Base-by-base conservation (phyloP, 2,888 invertebrate species). In the Scaptomyza tumidula region DNA sequence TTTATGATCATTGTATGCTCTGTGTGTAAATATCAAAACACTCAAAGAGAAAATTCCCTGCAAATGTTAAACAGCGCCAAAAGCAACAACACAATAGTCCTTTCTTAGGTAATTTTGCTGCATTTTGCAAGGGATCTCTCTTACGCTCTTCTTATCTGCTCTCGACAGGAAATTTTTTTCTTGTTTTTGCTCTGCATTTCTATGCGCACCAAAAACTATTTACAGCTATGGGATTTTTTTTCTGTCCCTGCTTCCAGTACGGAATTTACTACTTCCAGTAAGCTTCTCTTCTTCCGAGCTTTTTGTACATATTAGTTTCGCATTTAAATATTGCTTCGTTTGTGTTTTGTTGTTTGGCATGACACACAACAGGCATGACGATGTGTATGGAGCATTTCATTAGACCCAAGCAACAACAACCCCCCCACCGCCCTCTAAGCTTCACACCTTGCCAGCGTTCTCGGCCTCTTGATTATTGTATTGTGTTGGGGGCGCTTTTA, bases 401-500 rank as follows among this genome's bases (percentile, higher is more conserved):
- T 74, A 44, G 71, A 65, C 52, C 45, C 52, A 35, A 35, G 24
- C 24, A 27, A 19, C 1, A 19, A 1, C 19, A 1, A 2, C 19
- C 19, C 19, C 19, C 19, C 19, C 53, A 19, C 14, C 16, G n/a
- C n/a, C 13, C 53, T 11, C 14, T 6, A 10, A 37, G 29, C 33
- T 14, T 52, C 66, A 10, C 46, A 6, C 19, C 16, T 43, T 56
- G 10, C 43, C 56, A 7, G 13, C 60, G 14, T 19, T 14, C 48
- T 50, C n/a, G 29, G 13, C n/a, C 19, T 27, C 19, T 14, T 31
- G 41, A 61, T 53, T 54, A 49, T n/a, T 31, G 44, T 50, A 56
- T 75, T 45, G 59, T 41, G 14, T 41, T 63, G 69, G 66, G 63
- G 68, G 63, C 76, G 77, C 65, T 80, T 83, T 82, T 83, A 83